These are phyloP conservation scores for Acanthosepion esculentum DNA, from an alignment of 2,888 invertebrate species.

Conservation along the genomic window DNA sequence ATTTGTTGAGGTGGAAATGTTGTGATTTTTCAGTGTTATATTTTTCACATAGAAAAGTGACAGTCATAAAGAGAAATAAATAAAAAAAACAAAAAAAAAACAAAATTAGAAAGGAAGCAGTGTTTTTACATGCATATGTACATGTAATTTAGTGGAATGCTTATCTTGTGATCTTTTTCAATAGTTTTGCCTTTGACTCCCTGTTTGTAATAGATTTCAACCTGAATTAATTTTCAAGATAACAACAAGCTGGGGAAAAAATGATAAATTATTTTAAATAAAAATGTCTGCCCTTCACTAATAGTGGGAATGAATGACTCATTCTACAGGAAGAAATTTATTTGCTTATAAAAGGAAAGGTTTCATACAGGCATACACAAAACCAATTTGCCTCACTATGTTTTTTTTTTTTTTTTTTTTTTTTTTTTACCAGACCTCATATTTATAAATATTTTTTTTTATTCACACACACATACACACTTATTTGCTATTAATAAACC, in stretches of 20 bases:
- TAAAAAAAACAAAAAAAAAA: neutral
- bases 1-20: neutral
- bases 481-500: too few species aligned
- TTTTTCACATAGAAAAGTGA: neutral
- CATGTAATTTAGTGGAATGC: neutral
- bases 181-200: neutral
- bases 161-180: neutral
- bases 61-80: neutral
- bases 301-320: neutral
- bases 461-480: too few species aligned
- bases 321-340: neutral
- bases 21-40: neutral
- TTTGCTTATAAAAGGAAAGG: neutral
- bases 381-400: neutral
- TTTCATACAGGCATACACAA: neutral
- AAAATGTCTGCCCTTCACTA: neutral
- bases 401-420: too few species aligned
- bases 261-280: neutral
- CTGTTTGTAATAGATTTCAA: neutral
- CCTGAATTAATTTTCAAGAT: constrained; percentile 7
- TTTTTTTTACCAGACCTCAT: neutral
- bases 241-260: neutral
- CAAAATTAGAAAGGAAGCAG: neutral
- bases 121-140: neutral
- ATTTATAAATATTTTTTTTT: neutral